phyloP scores from a whole-genome alignment of 1,140 invertebrate species.

The Heliconius himera region DNA sequence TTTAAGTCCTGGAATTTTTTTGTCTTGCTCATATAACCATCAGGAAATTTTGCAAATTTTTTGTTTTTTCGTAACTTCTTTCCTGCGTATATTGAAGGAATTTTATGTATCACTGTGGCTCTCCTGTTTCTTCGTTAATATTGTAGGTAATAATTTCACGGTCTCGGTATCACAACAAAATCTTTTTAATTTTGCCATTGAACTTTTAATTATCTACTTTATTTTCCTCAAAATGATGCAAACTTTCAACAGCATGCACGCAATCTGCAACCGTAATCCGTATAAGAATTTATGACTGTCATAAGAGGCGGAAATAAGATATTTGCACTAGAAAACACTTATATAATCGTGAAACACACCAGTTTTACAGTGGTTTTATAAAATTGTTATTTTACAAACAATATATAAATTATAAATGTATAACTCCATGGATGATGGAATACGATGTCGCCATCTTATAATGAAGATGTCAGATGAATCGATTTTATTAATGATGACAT shows the following conservation, averaged over 20 bases:
- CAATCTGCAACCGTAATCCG: not conserved
- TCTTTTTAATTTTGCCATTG: conserved; percentile 45
- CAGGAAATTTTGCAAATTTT: conserved; percentile 55
- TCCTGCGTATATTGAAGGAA: conserved; percentile 32
- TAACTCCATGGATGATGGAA: not conserved
- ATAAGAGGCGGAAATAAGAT: not conserved
- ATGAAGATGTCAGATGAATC: not conserved
- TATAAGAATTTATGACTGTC: not conserved
- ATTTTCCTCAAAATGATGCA: conserved; percentile 5
- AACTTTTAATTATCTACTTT: not conserved
- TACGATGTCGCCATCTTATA: not conserved
- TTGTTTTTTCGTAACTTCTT: conserved; percentile 27
- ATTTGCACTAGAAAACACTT: not conserved
- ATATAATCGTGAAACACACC: not conserved
- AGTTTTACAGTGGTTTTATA: not conserved
- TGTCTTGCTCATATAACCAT: conserved; percentile 51
- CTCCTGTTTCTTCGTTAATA: conserved; percentile 69
- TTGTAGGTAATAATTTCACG: conserved; percentile 60
- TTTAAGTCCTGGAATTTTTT: conserved; percentile 65
- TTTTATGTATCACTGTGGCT: conserved; percentile 49
- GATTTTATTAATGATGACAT: not conserved
- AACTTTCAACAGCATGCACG: not conserved
- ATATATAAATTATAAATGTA: not conserved
- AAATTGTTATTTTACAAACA: not conserved
- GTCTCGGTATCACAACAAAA: conserved; percentile 67